A percentile compares a stretch with the other conserved stretches of the same genome.
Conservation (phyloP, 2,797 vertebrate genomes). For the Muscicapa comitata region DNA sequence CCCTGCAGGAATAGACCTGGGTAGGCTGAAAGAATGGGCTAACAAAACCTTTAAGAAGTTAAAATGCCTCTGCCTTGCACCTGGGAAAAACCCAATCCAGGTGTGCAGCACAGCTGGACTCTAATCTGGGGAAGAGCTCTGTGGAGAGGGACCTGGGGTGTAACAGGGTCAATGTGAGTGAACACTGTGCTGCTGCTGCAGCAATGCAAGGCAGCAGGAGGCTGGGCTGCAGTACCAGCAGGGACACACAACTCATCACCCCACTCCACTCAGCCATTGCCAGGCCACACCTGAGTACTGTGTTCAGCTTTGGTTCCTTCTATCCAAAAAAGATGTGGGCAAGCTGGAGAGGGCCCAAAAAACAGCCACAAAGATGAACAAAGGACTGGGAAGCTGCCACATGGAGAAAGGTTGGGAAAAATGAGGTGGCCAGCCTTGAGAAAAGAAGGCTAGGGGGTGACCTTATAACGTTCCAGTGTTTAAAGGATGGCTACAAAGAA, state of each 20-base stretch:
- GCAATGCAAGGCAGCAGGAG: background rate
- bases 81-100: background rate
- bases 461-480: background rate
- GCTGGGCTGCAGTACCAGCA: background rate
- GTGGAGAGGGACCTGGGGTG: background rate
- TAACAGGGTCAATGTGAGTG: background rate
- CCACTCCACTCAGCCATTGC: fast-evolving
- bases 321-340: background rate
- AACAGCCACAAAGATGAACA: background rate
- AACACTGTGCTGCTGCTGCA: background rate
- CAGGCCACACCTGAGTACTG: background rate
- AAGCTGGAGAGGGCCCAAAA: too few relatives aligned
- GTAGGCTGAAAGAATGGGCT: background rate
- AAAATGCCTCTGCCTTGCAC: background rate
- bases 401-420: background rate
- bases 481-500: background rate
- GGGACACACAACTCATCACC: background rate
- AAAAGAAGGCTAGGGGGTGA: background rate
- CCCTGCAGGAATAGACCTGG: background rate
- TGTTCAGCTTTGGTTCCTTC: background rate
- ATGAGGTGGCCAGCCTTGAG: background rate
- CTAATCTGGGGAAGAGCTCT: background rate
- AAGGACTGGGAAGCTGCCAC: background rate
- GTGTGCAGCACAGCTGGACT: background rate
- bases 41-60: background rate